Conservation (phyloP, 2,888 invertebrate species). For the Dermolepida albohirtum region DNA sequence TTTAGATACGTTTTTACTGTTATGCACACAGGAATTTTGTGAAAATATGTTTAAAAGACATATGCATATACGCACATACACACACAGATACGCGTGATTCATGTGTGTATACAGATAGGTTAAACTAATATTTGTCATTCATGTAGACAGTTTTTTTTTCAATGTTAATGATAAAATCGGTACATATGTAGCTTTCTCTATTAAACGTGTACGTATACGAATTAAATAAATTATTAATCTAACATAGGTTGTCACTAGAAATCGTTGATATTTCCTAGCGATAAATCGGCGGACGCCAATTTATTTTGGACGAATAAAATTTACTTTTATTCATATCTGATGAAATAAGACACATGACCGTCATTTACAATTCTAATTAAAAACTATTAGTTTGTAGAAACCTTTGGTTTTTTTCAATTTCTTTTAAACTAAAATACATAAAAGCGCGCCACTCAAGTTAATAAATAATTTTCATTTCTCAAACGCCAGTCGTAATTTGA, state of each 20-base stretch:
- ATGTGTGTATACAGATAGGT: conserved; percentile 31
- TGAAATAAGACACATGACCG: conserved; percentile 1
- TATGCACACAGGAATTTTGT: conserved; percentile 35
- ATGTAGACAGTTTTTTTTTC: conserved; percentile 30
- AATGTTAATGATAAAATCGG: conserved; percentile 34
- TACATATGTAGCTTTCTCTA: conserved; percentile 33
- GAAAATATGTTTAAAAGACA: conserved; percentile 9
- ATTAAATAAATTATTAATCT: background rate
- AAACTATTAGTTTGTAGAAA: background rate
- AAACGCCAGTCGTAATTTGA: too few relatives aligned
- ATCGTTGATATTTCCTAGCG: conserved; percentile 19
- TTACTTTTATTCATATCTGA: background rate
- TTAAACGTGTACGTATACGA: conserved; percentile 11
- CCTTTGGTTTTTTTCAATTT: background rate
- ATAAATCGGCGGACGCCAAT: conserved; percentile 7
- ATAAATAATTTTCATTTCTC: too few relatives aligned
- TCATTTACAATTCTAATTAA: background rate
- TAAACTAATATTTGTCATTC: conserved; percentile 35
- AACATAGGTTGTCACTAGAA: conserved; percentile 13
- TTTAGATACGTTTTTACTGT: conserved; percentile 38
- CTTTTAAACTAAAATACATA: background rate
- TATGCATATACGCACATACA: background rate
- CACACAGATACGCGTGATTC: conserved; percentile 14
- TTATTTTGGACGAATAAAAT: conserved; percentile 2
- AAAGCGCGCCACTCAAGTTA: too few relatives aligned